Evolutionary conservation across 1,140 invertebrate genomes (phyloP).

Genomic region (Lamellibrachia luymesi): DNA sequence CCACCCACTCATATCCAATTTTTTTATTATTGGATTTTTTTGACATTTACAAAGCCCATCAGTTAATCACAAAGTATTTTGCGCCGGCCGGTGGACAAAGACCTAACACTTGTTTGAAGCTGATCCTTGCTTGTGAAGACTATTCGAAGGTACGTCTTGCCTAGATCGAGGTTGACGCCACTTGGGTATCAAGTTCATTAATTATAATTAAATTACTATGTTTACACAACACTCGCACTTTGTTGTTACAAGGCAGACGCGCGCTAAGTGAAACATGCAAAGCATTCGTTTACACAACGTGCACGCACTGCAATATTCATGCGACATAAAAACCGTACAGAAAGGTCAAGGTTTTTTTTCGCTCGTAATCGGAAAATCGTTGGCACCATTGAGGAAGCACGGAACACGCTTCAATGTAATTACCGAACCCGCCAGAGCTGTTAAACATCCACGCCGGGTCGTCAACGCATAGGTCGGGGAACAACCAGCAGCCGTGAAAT

Average conservation of each 20-base stretch:
- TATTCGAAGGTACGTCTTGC: neutral
- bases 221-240: neutral
- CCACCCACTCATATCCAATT: too few relatives aligned
- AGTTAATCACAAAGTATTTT: neutral
- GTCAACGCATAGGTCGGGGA: neutral
- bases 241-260: neutral
- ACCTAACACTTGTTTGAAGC: neutral
- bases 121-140: neutral
- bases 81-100: neutral
- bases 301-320: neutral
- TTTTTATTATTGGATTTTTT: too few relatives aligned
- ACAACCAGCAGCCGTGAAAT: neutral
- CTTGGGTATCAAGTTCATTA: neutral
- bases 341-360: neutral
- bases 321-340: neutral
- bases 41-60: too few relatives aligned
- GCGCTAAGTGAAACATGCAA: neutral
- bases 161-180: neutral
- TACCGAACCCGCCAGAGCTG: neutral
- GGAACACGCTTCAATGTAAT: neutral
- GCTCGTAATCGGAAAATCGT: neutral
- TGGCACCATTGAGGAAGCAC: neutral
- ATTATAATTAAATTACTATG: neutral
- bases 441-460: neutral
- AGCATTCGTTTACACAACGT: neutral